Evolutionary conservation across 2,113 vertebrate species (phyloP).

Genomic region (Dryoscopus gambensis): DNA sequence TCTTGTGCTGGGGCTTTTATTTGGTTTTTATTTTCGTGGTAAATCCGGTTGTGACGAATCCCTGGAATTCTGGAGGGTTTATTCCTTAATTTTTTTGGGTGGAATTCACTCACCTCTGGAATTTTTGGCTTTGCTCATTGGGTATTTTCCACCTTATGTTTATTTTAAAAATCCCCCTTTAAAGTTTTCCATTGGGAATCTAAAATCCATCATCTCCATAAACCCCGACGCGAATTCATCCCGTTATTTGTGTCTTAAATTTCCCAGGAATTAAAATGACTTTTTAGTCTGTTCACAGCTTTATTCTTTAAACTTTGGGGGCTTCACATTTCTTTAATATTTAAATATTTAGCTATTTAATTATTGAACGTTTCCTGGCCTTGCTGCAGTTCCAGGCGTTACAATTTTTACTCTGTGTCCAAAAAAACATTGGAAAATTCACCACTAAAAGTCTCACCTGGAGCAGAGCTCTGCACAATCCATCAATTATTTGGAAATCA

Average conservation of each 20-base stretch:
- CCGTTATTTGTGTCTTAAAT: background rate
- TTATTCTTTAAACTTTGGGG: background rate
- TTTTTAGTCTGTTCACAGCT: background rate
- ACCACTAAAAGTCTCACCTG: background rate
- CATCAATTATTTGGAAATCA: background rate
- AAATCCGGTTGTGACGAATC: background rate
- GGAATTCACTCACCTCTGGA: background rate
- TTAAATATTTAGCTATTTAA: background rate
- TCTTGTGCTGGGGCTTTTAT: background rate
- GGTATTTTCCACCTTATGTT: background rate
- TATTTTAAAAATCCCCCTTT: no score
- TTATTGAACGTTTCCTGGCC: background rate
- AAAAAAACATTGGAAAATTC: background rate
- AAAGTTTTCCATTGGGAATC: background rate
- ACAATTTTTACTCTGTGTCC: fast-evolving
- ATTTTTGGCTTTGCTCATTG: background rate
- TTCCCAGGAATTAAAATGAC: fast-evolving
- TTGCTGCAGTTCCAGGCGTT: background rate
- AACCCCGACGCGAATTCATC: background rate
- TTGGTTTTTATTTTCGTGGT: background rate
- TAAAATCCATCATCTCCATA: background rate
- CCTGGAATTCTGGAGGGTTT: fast-evolving
- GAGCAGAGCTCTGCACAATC: background rate
- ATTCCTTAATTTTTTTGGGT: background rate
- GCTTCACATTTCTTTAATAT: background rate